phyloP scores from a whole-genome alignment of 2,888 invertebrate species.

The Parnassius apollo region DNA sequence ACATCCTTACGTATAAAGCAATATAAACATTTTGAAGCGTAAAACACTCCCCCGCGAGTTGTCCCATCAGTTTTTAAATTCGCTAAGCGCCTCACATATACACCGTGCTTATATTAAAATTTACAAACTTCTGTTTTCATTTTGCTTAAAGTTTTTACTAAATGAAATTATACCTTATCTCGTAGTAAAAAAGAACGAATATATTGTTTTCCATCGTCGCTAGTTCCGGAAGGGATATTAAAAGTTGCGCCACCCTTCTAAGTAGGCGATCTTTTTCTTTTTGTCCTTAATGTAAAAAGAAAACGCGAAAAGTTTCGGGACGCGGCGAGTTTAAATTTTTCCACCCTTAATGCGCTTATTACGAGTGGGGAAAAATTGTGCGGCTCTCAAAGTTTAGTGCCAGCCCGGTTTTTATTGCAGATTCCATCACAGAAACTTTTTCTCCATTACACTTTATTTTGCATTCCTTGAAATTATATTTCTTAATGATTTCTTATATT shows the following conservation, averaged over 20 bases:
- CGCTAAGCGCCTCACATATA: conserved; percentile 64
- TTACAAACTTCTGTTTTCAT: conserved; percentile 40
- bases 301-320: conserved; percentile 72
- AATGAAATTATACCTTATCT: conserved; percentile 29
- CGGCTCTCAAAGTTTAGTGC: conserved; percentile 46
- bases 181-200: conserved; percentile 31
- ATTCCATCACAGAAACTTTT: background rate
- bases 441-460: background rate
- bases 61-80: conserved; percentile 63
- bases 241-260: conserved; percentile 77
- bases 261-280: conserved; percentile 63
- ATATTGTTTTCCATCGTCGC: conserved; percentile 29
- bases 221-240: conserved; percentile 54
- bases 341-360: conserved; percentile 79
- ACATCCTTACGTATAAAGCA: conserved; percentile 6
- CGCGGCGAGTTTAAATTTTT: conserved; percentile 68
- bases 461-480: background rate
- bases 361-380: conserved; percentile 60
- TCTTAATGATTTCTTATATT: too few species aligned
- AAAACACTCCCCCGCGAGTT: conserved; percentile 51
- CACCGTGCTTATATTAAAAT: conserved; percentile 58
- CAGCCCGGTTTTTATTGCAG: conserved; percentile 3
- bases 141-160: conserved; percentile 23
- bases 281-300: conserved; percentile 78
- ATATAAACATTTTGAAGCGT: conserved; percentile 32